Percentiles rank a stretch among this genome's conserved stretches.
Evolutionary conservation across 2,113 vertebrate genomes (phyloP).

Genomic region (Pelusios castaneus): DNA sequence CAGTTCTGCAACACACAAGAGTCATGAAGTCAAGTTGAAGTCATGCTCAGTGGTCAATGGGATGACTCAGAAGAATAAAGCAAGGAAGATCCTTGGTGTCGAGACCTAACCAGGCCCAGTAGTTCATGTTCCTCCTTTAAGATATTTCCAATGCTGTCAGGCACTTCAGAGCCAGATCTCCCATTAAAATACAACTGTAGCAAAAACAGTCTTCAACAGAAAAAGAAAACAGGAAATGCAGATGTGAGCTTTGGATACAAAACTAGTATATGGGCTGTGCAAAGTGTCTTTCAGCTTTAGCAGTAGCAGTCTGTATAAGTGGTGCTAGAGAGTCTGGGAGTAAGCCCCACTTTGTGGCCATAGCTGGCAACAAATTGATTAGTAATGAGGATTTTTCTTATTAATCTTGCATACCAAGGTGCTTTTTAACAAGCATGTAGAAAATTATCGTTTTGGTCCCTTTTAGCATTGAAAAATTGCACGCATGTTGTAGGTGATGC

Average conservation of each 20-base stretch:
- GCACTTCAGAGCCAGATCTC: neutral
- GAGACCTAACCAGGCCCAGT: neutral
- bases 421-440: neutral
- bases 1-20: neutral
- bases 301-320: neutral
- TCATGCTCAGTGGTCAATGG: neutral
- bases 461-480: neutral
- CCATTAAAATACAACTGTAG: neutral
- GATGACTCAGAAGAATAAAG: neutral
- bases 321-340: neutral
- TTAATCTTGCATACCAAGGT: neutral
- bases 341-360: neutral
- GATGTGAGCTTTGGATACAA: neutral
- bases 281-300: neutral
- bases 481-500: too few relatives aligned
- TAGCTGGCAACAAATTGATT: neutral
- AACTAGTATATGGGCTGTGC: neutral
- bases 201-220: neutral
- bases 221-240: accelerated
- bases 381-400: neutral
- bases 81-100: neutral
- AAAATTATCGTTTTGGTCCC: neutral
- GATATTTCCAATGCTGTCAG: neutral
- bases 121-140: neutral
- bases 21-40: neutral